Conservation (phyloP, 2,113 vertebrate genomes). For the Sorex araneus region DNA sequence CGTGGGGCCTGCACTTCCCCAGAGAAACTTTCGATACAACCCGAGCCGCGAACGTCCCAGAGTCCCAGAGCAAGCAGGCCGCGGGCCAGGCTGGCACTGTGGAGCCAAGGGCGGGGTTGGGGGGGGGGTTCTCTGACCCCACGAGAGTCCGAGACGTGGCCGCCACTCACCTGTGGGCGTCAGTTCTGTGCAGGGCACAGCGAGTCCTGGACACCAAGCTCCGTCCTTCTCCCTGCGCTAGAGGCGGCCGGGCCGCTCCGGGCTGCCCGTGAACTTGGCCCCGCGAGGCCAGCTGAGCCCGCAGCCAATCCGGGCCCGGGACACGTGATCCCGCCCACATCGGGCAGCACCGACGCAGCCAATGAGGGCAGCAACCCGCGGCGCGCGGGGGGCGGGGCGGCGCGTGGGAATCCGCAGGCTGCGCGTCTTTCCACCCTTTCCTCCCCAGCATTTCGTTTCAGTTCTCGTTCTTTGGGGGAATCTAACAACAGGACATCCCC, state of each 20-base stretch:
- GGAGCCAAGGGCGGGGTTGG: rapidly evolving
- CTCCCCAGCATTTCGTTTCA: neutral
- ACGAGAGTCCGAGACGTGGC: neutral
- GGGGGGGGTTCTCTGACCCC: neutral
- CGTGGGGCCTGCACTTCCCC: neutral
- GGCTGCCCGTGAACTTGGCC: neutral
- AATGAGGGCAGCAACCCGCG: neutral
- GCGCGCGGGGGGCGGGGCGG: neutral
- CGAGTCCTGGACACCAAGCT: neutral
- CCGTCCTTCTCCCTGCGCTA: neutral
- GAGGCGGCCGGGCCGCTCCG: rapidly evolving
- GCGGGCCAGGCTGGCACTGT: neutral
- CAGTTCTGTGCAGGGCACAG: rapidly evolving
- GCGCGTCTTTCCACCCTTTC: neutral
- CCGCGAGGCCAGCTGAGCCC: rapidly evolving
- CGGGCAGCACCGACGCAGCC: neutral
- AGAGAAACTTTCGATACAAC: neutral
- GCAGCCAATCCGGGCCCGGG: slow-evolving; percentile 53
- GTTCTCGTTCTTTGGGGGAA: too few relatives aligned
- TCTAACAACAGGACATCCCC: too few relatives aligned
- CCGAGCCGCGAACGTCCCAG: rapidly evolving
- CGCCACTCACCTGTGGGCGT: slow-evolving; percentile 20
- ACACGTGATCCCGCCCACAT: neutral
- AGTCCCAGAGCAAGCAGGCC: rapidly evolving
- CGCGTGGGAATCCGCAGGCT: rapidly evolving